Evolutionary conservation across 2,888 invertebrate genomes (phyloP).

Genomic region (Sphecodes monilicornis): DNA sequence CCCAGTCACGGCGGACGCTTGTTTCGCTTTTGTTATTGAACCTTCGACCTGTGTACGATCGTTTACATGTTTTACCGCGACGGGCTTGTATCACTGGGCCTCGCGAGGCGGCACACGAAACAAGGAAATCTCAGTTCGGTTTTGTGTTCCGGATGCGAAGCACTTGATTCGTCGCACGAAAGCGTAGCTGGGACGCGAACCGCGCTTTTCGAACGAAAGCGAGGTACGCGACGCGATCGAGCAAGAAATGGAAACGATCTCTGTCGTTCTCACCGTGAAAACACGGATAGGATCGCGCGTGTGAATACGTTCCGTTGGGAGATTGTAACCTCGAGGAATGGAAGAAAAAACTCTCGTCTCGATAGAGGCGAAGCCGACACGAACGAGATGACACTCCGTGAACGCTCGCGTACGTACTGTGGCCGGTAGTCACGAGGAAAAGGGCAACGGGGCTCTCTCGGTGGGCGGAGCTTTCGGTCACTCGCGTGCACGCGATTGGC

Average conservation of each 20-base stretch:
- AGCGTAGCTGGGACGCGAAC: slow-evolving; percentile 7
- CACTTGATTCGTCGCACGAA: slow-evolving; percentile 39
- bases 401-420: slow-evolving; percentile 82
- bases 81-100: slow-evolving; percentile 34
- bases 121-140: background rate
- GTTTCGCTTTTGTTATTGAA: slow-evolving; percentile 1
- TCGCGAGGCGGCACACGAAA: slow-evolving; percentile 19
- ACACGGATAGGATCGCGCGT: background rate
- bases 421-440: slow-evolving; percentile 80
- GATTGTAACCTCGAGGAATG: background rate
- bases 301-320: background rate
- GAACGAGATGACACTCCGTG: slow-evolving; percentile 75
- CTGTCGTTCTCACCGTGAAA: background rate
- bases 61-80: slow-evolving; percentile 46
- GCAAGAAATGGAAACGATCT: background rate
- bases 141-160: slow-evolving; percentile 13
- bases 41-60: background rate
- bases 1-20: slow-evolving; percentile 14
- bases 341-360: slow-evolving; percentile 7
- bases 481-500: slow-evolving; percentile 69
- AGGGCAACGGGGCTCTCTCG: slow-evolving; percentile 75
- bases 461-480: slow-evolving; percentile 69
- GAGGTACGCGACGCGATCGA: background rate
- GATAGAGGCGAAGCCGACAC: slow-evolving; percentile 31
- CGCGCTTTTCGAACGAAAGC: slow-evolving; percentile 37